A percentile compares a stretch with the other conserved stretches of the same genome.
Conservation (phyloP, 2,113 vertebrate species). For the Oreocharis arfaki region DNA sequence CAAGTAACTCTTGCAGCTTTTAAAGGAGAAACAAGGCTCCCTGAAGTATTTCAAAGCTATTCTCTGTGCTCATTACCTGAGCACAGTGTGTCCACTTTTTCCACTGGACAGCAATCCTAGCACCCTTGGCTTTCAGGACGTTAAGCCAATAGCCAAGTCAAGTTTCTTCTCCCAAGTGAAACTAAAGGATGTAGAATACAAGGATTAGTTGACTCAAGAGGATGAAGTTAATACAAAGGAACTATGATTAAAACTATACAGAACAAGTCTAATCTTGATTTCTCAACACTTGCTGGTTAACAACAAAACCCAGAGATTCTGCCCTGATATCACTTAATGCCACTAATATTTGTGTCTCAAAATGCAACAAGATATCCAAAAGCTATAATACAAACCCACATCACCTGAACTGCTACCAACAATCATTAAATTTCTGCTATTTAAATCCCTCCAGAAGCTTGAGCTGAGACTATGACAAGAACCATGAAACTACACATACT, state of each 20-base stretch:
- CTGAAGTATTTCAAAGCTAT: background rate
- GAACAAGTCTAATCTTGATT: background rate
- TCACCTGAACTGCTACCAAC: background rate
- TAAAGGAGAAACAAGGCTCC: background rate
- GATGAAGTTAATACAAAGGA: background rate
- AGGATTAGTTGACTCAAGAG: background rate
- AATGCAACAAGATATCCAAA: background rate
- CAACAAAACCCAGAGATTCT: background rate
- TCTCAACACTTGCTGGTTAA: background rate
- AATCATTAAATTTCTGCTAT: background rate
- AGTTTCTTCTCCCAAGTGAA: background rate
- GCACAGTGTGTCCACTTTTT: background rate
- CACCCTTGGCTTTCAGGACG: background rate
- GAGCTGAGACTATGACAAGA: background rate
- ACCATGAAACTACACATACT: background rate
- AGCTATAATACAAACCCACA: background rate
- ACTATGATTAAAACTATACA: background rate
- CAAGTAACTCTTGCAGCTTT: background rate
- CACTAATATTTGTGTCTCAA: background rate
- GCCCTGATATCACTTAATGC: background rate
- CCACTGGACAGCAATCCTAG: background rate
- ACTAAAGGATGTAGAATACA: background rate
- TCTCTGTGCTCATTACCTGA: background rate
- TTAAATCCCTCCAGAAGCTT: background rate
- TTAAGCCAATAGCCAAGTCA: background rate